Percentiles rank a stretch among this genome's conserved stretches.
phyloP scores from a whole-genome alignment of 2,797 vertebrate species.

The Geotrypetes seraphini region DNA sequence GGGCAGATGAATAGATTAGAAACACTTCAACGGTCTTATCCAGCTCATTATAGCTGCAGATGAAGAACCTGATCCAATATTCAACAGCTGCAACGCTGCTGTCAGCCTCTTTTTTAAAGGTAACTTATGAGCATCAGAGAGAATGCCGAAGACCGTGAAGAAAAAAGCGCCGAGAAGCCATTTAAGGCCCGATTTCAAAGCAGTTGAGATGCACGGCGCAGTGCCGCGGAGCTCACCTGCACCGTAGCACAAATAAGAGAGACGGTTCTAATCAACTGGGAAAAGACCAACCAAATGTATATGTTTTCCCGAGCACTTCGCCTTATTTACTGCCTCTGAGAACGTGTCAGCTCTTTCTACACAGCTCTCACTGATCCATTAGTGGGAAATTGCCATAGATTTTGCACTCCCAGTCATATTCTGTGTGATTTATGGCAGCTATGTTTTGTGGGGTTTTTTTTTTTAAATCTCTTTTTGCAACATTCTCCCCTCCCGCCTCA shows the following conservation, averaged over 20 bases:
- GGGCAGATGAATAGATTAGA: too few relatives aligned
- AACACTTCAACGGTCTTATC: conserved; percentile 1
- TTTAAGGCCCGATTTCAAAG: conserved; percentile 7
- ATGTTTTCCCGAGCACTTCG: conserved; percentile 21
- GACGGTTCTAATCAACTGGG: conserved; percentile 13
- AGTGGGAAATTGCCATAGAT: conserved; percentile 23
- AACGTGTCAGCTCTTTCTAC: too few relatives aligned
- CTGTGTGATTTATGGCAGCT: conserved; percentile 25
- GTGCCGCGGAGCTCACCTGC: conserved; percentile 7
- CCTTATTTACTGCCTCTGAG: conserved; percentile 18
- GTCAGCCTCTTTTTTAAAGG: too few relatives aligned
- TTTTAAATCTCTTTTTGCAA: too few relatives aligned
- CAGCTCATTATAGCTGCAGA: conserved; percentile 5
- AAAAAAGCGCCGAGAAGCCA: conserved; percentile 6
- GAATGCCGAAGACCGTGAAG: too few relatives aligned
- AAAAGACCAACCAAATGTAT: conserved; percentile 10
- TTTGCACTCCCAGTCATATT: conserved; percentile 9
- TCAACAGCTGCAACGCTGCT: conserved; percentile 6
- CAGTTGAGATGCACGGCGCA: conserved; percentile 7
- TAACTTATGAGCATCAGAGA: too few relatives aligned
- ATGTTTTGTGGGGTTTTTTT: too few relatives aligned
- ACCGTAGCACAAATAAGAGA: conserved; percentile 1
- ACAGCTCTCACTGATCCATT: conserved; percentile 11
- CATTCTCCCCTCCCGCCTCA: too few relatives aligned
- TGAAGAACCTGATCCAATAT: conserved; percentile 6